Evolutionary conservation across 2,113 vertebrate genomes (phyloP).

Genomic region (Leptobrachium leishanense): DNA sequence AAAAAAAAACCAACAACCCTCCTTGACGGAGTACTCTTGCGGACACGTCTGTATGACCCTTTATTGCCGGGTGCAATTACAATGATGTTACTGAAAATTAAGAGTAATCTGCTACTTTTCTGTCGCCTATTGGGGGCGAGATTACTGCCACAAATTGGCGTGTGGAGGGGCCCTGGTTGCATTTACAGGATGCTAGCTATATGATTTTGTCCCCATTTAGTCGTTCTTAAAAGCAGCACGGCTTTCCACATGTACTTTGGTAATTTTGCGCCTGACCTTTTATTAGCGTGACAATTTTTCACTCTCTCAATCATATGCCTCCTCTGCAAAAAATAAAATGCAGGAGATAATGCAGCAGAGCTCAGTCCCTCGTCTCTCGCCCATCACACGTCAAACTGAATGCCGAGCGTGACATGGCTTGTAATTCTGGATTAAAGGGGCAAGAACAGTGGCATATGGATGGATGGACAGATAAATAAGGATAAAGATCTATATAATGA

Average conservation of each 20-base stretch:
- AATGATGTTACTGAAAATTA: slow-evolving; percentile 15
- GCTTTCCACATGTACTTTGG: slow-evolving; percentile 13
- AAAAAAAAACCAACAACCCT: neutral
- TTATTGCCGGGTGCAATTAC: slow-evolving; percentile 27
- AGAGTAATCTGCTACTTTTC: slow-evolving; percentile 13
- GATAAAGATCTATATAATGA: neutral
- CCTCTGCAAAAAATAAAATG: neutral
- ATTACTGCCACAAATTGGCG: slow-evolving; percentile 31
- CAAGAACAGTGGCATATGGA: neutral
- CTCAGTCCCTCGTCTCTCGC: neutral
- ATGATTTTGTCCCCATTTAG: slow-evolving; percentile 34
- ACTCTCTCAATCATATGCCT: slow-evolving; percentile 16
- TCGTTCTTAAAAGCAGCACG: slow-evolving; percentile 9
- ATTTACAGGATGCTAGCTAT: slow-evolving; percentile 4
- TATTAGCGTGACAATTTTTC: slow-evolving; percentile 30
- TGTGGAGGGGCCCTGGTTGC: slow-evolving; percentile 1
- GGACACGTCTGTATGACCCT: neutral
- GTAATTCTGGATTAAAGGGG: neutral
- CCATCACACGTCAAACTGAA: neutral
- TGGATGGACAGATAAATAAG: too few species aligned
- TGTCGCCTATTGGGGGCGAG: slow-evolving; percentile 19
- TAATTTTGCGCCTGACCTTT: slow-evolving; percentile 32
- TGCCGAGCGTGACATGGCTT: neutral
- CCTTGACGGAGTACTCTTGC: neutral
- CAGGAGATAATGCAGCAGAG: neutral